Evolutionary conservation across 1,140 invertebrate genomes (phyloP).

Genomic region (Drosophila guanche): DNA sequence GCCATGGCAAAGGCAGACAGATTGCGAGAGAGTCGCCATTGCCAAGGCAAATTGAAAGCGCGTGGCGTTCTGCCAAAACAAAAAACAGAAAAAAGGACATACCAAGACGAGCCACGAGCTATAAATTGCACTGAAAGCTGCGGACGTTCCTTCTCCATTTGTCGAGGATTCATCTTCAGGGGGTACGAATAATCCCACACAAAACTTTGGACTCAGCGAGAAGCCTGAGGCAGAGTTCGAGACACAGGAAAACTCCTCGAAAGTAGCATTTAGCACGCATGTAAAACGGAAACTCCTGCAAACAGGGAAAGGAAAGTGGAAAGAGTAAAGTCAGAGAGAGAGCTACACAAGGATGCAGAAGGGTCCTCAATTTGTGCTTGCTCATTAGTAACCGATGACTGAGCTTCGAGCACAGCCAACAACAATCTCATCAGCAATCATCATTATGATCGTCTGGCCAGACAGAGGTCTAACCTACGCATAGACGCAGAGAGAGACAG

Average conservation of each 20-base stretch:
- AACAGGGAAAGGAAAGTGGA: neutral
- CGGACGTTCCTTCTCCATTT: neutral
- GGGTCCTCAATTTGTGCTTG: slow-evolving; percentile 24
- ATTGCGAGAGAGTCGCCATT: slow-evolving; percentile 4
- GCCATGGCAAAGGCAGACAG: slow-evolving; percentile 12
- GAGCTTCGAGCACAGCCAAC: slow-evolving; percentile 22
- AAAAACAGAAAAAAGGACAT: slow-evolving; percentile 4
- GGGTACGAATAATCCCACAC: neutral
- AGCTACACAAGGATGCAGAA: neutral
- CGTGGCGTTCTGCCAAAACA: slow-evolving; percentile 8
- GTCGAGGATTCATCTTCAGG: too few species aligned
- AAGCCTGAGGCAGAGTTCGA: neutral
- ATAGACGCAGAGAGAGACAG: neutral
- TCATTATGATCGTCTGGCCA: slow-evolving; percentile 18
- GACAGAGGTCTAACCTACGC: neutral
- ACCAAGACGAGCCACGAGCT: slow-evolving; percentile 8
- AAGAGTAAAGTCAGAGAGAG: neutral
- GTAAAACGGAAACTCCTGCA: slow-evolving; percentile 47
- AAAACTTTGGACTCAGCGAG: too few species aligned
- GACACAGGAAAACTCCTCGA: slow-evolving; percentile 25
- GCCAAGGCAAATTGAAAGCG: slow-evolving; percentile 38
- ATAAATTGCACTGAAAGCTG: slow-evolving; percentile 16
- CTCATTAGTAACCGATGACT: slow-evolving; percentile 50
- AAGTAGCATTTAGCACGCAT: slow-evolving; percentile 61
- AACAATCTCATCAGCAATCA: neutral